Percentiles rank a stretch among this genome's conserved stretches.
Evolutionary conservation across 1,140 invertebrate species (phyloP).

Genomic region (Trachymyrmex cornetzi): DNA sequence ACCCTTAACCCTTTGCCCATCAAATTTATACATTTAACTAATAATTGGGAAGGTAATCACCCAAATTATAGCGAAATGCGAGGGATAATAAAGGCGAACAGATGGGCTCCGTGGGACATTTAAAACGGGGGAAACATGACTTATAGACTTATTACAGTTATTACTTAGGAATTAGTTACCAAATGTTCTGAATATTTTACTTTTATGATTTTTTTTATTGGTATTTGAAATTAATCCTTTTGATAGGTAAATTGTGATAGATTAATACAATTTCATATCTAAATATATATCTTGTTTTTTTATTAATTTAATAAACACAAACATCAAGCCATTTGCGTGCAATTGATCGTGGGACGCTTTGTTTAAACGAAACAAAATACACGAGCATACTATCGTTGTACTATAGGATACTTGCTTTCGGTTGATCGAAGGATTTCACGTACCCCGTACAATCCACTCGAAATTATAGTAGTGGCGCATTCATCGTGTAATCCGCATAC

Average conservation of each 20-base stretch:
- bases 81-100: neutral
- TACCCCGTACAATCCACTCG: constrained; percentile 49
- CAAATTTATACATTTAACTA: constrained; percentile 48
- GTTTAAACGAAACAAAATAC: constrained; percentile 20
- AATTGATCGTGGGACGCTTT: neutral
- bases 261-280: neutral
- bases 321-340: constrained; percentile 9
- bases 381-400: neutral
- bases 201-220: neutral
- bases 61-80: constrained; percentile 11
- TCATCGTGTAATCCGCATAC: constrained; percentile 56
- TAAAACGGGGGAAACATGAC: constrained; percentile 18
- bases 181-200: neutral
- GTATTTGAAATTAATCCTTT: neutral
- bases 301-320: constrained; percentile 15
- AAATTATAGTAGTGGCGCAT: constrained; percentile 50
- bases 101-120: neutral
- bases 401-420: constrained; percentile 41
- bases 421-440: constrained; percentile 57
- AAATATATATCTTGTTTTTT: neutral
- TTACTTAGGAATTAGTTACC: neutral
- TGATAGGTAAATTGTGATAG: neutral
- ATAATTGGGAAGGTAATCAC: neutral
- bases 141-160: neutral
- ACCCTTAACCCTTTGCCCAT: neutral